These are phyloP conservation scores for Apodemia mormo DNA, from an alignment of 2,888 invertebrate species.

Conservation along the genomic window DNA sequence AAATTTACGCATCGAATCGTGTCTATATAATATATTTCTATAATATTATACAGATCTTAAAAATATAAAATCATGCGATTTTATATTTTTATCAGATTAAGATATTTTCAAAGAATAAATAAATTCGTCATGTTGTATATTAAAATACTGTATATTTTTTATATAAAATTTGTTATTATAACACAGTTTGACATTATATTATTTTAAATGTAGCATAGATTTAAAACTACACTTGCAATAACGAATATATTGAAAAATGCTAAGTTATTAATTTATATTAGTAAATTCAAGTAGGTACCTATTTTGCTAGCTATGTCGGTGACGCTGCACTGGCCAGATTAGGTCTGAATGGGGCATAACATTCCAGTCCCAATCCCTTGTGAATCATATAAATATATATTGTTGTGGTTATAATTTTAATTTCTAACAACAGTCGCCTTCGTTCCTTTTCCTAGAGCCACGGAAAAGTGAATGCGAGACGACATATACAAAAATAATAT, in stretches of 20 bases:
- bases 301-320: background rate
- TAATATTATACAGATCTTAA: too few species aligned
- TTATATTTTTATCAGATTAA: too few species aligned
- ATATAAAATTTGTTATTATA: background rate
- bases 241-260: background rate
- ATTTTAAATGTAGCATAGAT: background rate
- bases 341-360: slow-evolving; percentile 11
- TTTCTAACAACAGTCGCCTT: slow-evolving; percentile 46
- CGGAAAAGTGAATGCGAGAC: slow-evolving; percentile 45
- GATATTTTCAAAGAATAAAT: too few species aligned
- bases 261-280: too few species aligned
- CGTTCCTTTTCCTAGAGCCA: slow-evolving; percentile 57
- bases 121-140: too few species aligned
- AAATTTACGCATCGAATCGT: too few species aligned
- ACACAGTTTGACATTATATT: background rate
- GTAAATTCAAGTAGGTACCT: too few species aligned
- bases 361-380: slow-evolving; percentile 42
- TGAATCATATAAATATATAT: slow-evolving; percentile 36
- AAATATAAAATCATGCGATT: too few species aligned
- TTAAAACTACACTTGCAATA: background rate
- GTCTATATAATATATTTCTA: too few species aligned
- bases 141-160: too few species aligned
- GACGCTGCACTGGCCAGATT: background rate
- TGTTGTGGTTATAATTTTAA: slow-evolving; percentile 38
- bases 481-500: slow-evolving; percentile 59